Evolutionary conservation across 2,113 vertebrate species (phyloP).

Genomic region (Mustela lutreola): DNA sequence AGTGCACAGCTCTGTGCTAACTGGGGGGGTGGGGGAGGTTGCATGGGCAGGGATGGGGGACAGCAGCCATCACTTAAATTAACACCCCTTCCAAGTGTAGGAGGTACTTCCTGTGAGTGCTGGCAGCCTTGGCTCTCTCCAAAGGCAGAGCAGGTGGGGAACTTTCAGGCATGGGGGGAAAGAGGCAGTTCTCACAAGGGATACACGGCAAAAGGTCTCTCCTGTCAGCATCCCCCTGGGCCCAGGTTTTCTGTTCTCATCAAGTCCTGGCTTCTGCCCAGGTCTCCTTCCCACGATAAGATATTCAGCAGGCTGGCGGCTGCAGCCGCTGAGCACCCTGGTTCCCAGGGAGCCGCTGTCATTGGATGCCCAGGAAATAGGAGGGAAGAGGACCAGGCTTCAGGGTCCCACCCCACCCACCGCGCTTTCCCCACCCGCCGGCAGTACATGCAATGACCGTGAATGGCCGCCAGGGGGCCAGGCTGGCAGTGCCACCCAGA

Average conservation of each 20-base stretch:
- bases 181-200: neutral
- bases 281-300: neutral
- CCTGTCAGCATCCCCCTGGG: neutral
- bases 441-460: neutral
- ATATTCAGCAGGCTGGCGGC: neutral
- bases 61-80: neutral
- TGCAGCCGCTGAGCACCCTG: neutral
- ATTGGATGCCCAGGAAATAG: neutral
- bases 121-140: neutral
- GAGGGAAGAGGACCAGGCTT: neutral
- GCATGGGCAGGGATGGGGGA: too few relatives aligned
- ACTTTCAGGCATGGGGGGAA: neutral
- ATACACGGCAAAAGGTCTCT: neutral
- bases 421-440: neutral
- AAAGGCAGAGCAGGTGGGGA: neutral
- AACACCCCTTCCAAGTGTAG: neutral
- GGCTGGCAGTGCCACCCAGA: neutral
- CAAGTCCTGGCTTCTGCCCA: neutral
- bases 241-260: neutral
- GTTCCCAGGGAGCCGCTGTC: neutral
- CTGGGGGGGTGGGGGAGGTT: neutral
- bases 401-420: neutral
- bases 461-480: conserved; percentile 48
- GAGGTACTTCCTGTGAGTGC: neutral
- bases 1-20: neutral